Base-by-base conservation (phyloP, 1,140 invertebrate species). In the Protaetia brevitarsis region DNA sequence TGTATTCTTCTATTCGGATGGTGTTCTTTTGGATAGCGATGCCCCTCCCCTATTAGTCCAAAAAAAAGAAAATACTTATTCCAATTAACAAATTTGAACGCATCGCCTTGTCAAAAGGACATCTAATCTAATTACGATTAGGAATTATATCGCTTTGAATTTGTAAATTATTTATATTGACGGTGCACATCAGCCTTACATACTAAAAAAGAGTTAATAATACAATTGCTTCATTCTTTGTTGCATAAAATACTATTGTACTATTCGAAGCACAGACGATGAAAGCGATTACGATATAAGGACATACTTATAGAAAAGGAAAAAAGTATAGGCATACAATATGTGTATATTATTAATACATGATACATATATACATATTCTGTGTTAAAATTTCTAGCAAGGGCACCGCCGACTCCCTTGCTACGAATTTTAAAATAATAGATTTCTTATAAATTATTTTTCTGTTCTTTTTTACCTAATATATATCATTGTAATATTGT, bases 1-100 rank as follows among this genome's bases (percentile, higher is more conserved):
- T 76, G 72, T 74, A 73, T 57, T 66, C 65, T n/a, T 41, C 34
- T 59, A 57, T 36, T 56, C 6, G 19, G 37, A 36, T 7, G 31
- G 7, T 34, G 7, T 34, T 34, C 31, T 34, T 34, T 34, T 34
- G 31, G 7, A 34, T n/a, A n/a, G n/a, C n/a, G n/a, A n/a, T n/a
- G n/a, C n/a, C n/a, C n/a, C n/a, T n/a, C n/a, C n/a, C n/a, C n/a
- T n/a, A n/a, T n/a, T n/a, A n/a, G n/a, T n/a, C n/a, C n/a, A n/a
- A n/a, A n/a, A n/a, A 26, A 56, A 26, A 56, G 23, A 11, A 26
- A 26, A 3, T 19, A 13, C 21, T 19, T 26, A 56, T 7, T 56
- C 13, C 51, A 56, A 26, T 56, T 56, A n/a, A n/a, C 27, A 19
- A 19, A 56, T 19, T 8, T 23, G 51, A 19, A 45, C 27, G 6